Conservation (phyloP, 2,888 invertebrate species). For the Synergus umbraculus region DNA sequence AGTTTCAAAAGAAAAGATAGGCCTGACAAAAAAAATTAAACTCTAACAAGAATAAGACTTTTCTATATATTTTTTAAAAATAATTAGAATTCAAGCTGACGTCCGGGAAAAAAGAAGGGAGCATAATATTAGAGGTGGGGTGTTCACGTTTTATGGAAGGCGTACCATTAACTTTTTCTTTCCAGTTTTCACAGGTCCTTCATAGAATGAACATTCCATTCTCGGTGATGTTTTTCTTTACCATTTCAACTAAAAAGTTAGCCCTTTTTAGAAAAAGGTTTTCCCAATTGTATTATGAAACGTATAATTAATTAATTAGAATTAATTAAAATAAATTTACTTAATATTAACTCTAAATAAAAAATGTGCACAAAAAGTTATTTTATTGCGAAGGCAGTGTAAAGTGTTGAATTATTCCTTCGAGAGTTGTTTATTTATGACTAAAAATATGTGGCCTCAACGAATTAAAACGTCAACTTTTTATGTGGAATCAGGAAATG, state of each 20-base stretch:
- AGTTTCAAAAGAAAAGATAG: no score
- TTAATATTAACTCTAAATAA: neutral
- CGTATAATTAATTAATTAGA: neutral
- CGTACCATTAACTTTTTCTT: slow-evolving; percentile 65
- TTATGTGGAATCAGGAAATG: slow-evolving; percentile 67
- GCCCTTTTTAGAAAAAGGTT: neutral
- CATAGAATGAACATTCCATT: slow-evolving; percentile 49
- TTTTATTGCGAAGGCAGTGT: neutral
- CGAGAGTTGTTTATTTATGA: neutral
- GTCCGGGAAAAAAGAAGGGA: slow-evolving; percentile 16
- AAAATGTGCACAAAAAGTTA: neutral
- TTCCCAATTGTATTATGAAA: neutral
- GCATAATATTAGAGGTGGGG: slow-evolving; percentile 26
- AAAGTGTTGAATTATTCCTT: neutral
- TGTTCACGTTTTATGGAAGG: slow-evolving; percentile 35
- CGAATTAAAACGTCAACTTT: slow-evolving; percentile 67
- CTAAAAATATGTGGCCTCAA: slow-evolving; percentile 68
- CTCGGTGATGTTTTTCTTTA: neutral
- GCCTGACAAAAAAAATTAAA: no score
- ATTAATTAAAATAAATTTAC: neutral
- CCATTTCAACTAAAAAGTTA: neutral
- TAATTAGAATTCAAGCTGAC: slow-evolving; percentile 1
- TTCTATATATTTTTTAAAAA: neutral
- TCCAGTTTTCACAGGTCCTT: slow-evolving; percentile 69
- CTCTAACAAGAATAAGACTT: no score